phyloP scores from a whole-genome alignment of 2,113 vertebrate species.

The Serilophus lunatus region DNA sequence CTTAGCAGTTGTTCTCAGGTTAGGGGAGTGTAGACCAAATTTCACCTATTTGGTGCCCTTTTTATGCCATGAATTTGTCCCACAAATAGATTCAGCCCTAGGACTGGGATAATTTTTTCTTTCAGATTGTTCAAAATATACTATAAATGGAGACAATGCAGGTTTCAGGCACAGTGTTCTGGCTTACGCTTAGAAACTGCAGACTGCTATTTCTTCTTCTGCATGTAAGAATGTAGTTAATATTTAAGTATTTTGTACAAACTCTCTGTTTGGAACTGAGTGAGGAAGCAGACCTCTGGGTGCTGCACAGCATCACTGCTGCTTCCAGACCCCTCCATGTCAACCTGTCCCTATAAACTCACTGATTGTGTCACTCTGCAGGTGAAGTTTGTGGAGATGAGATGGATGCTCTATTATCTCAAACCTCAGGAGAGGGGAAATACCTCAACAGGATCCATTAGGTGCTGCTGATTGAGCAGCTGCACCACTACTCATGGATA shows the following conservation, averaged over 20 bases:
- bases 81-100: not conserved
- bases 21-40: not conserved
- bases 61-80: not conserved
- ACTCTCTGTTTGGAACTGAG: not conserved
- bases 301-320: rapidly evolving
- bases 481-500: not conserved
- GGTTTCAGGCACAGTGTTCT: not conserved
- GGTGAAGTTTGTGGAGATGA: not conserved
- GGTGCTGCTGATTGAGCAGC: not conserved
- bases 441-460: not conserved
- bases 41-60: not conserved
- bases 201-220: not conserved
- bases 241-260: not conserved
- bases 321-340: not conserved
- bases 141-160: not conserved
- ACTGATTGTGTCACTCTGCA: rapidly evolving
- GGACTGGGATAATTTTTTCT: not conserved
- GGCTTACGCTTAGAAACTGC: not conserved
- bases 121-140: not conserved
- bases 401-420: not conserved
- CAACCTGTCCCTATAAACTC: not conserved
- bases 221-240: not conserved
- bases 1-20: not conserved
- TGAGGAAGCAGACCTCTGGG: not conserved
- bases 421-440: not conserved